Evolutionary conservation across 2,888 invertebrate species (phyloP), one percentile per base, ranked within the genome.

Genomic region (Himalopsyche tibetana): DNA sequence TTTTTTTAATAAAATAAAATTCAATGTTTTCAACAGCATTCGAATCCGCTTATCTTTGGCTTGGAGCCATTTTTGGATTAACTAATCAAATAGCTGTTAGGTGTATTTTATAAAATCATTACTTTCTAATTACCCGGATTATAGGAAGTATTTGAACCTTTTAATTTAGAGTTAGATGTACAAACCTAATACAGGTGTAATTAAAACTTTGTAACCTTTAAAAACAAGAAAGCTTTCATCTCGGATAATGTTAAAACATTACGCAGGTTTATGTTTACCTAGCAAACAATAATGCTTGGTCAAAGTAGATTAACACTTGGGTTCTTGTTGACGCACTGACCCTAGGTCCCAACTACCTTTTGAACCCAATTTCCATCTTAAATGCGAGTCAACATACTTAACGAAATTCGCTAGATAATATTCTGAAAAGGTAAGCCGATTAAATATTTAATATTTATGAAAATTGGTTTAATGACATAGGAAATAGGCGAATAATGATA

Each of bases 361-460:
- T 74, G 74, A 74, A 74, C 74, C 74, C 74, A 74, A 74, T 74
- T 74, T 74, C 19, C 74, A 74, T 74, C 74, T 74, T 74, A 74
- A 74, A 74, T 74, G 12, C 74, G 36, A 15, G 74, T 74, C 74
- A 74, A 74, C 74, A 74, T 74, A 74, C 74, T 74, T 74, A 74
- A 36, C 36, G 12, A 36, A 74, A 74, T 74, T 74, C 12, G 15
- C 36, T 28, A 74, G 74, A 36, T 74, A 74, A 38, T 74, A 36
- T 74, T 28, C 19, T 74, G 74, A 38, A 74, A 74, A 74, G 38
- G 74, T 63, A 15, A 15, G 11, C 36, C 15, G 19, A 36, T 36
- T 36, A 74, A 74, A 74, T 74, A 74, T 36, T 74, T 12, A 36
- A 38, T 74, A 38, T 38, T 74, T 74, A 38, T 4, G 38, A 74